These are phyloP conservation scores for Plecturocebus donacophilus DNA, from an alignment of 2,113 vertebrate genomes.

Conservation along the genomic window DNA sequence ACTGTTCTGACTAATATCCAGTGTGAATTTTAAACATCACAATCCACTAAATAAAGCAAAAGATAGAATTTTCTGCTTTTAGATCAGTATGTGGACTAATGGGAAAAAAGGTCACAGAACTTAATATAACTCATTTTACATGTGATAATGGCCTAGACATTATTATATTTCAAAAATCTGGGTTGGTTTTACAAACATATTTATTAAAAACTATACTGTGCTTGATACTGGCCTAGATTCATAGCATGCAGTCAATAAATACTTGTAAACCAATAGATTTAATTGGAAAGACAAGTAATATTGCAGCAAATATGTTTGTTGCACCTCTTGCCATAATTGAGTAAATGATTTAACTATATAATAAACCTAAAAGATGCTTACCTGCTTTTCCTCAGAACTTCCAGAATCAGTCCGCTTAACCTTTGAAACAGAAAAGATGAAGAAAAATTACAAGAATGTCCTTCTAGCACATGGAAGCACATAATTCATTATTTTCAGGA, in stretches of 20 bases:
- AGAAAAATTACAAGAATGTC: constrained; percentile 27
- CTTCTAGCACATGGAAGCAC: neutral
- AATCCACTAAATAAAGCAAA: neutral
- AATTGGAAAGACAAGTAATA: constrained; percentile 11
- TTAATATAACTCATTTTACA: neutral
- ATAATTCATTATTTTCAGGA: neutral
- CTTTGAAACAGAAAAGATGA: constrained; percentile 71
- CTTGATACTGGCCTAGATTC: neutral
- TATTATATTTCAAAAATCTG: neutral
- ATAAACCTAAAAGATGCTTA: constrained; percentile 73
- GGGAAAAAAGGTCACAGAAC: neutral
- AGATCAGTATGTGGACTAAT: constrained; percentile 6
- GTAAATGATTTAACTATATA: neutral
- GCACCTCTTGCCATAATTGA: neutral
- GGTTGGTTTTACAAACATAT: neutral
- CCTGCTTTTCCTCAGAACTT: constrained; percentile 83
- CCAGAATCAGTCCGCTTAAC: constrained; percentile 74
- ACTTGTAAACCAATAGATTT: neutral
- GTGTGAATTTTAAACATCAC: constrained; percentile 9
- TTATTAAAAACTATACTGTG: neutral
- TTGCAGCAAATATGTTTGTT: neutral
- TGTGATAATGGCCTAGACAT: neutral
- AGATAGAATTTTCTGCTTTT: neutral
- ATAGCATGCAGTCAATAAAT: neutral
- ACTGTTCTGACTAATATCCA: neutral